These are phyloP conservation scores for Hermetia illucens DNA, from an alignment of 1,140 invertebrate species.

Conservation along the genomic window DNA sequence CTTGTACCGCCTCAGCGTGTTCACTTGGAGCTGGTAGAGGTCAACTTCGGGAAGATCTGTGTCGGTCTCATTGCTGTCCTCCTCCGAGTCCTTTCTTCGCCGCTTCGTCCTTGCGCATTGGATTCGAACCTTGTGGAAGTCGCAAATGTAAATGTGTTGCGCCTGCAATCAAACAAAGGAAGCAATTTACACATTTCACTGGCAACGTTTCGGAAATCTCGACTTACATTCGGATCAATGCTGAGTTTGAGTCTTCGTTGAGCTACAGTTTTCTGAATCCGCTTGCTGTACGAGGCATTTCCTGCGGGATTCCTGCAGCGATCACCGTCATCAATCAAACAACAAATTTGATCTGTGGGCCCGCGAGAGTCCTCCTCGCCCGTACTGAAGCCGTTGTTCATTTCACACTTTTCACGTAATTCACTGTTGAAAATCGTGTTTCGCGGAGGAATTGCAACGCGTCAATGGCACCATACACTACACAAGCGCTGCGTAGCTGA, in stretches of 20 bases:
- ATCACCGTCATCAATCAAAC: conserved; percentile 78
- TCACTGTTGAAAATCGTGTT: not conserved
- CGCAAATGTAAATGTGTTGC: conserved; percentile 91
- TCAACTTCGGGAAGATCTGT: conserved; percentile 85
- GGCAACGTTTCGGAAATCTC: too few species aligned
- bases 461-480: not conserved
- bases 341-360: conserved; percentile 78
- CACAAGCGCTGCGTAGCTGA: not conserved
- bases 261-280: conserved; percentile 91
- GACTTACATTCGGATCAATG: conserved; percentile 64
- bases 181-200: not conserved
- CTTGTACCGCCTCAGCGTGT: conserved; percentile 85
- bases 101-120: conserved; percentile 80
- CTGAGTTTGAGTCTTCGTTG: conserved; percentile 80
- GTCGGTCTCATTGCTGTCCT: conserved; percentile 77
- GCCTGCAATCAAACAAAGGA: conserved; percentile 43
- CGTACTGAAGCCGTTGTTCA: conserved; percentile 75
- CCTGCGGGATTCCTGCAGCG: conserved; percentile 75
- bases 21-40: conserved; percentile 82
- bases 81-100: conserved; percentile 80
- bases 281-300: conserved; percentile 92
- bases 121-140: conserved; percentile 89
- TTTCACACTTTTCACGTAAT: conserved; percentile 26
- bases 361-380: conserved; percentile 78
- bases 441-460: too few species aligned